Evolutionary conservation across 2,113 vertebrate species (phyloP).

Genomic region (Columbina picui): DNA sequence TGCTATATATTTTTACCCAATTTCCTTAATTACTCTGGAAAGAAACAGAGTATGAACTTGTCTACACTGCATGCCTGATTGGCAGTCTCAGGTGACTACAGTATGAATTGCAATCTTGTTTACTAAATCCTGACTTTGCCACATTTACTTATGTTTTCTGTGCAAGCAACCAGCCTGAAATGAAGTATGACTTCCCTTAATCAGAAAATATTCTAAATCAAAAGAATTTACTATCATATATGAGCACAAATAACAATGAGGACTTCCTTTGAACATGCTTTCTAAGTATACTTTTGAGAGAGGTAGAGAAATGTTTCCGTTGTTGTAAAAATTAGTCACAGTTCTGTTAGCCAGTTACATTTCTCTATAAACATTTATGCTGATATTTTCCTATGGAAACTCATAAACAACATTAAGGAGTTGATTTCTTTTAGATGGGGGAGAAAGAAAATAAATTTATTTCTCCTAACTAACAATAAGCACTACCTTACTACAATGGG

Average conservation of each 20-base stretch:
- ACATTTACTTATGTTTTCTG: background rate
- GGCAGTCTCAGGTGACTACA: background rate
- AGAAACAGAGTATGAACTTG: background rate
- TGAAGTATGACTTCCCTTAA: background rate
- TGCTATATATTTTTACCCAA: background rate
- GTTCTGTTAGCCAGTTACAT: background rate
- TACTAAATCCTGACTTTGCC: background rate
- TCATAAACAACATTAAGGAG: background rate
- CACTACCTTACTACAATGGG: background rate
- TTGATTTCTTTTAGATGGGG: background rate
- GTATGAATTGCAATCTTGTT: background rate
- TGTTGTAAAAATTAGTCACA: background rate
- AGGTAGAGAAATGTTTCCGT: background rate
- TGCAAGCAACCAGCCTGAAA: background rate
- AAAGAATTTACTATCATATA: background rate
- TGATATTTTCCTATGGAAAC: background rate
- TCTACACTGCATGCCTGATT: background rate
- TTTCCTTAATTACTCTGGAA: background rate
- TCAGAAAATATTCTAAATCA: background rate
- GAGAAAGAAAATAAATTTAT: background rate
- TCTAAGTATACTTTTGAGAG: background rate
- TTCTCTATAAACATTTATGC: background rate
- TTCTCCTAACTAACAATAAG: background rate
- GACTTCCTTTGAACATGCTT: background rate
- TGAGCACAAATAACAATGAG: background rate